Percentiles rank a stretch among this genome's conserved stretches.
Evolutionary conservation across 2,797 vertebrate species (phyloP).

Genomic region (Dicrostonyx torquatus): DNA sequence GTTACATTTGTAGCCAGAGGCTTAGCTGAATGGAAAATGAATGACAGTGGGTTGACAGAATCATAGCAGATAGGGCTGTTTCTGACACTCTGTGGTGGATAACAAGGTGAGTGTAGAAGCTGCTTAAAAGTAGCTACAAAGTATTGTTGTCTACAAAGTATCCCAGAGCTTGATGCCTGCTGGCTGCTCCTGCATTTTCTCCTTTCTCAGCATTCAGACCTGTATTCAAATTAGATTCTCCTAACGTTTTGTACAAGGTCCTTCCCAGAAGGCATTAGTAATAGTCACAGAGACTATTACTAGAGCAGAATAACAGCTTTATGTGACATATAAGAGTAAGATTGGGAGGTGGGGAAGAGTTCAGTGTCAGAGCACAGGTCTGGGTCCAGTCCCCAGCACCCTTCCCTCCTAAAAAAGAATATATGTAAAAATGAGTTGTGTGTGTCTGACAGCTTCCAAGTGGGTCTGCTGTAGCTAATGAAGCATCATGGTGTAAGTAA

Average conservation of each 20-base stretch:
- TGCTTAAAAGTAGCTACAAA: constrained; percentile 15
- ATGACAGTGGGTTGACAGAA: neutral
- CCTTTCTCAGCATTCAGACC: neutral
- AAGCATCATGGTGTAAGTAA: neutral
- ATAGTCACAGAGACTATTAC: neutral
- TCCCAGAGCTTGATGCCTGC: neutral
- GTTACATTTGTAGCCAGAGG: neutral
- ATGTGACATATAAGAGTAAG: constrained; percentile 41
- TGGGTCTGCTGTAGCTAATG: neutral
- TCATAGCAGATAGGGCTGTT: neutral
- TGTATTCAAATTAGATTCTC: constrained; percentile 46
- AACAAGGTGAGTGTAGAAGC: neutral
- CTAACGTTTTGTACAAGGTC: constrained; percentile 7
- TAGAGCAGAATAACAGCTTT: constrained; percentile 14
- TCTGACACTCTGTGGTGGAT: neutral
- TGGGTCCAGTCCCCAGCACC: neutral
- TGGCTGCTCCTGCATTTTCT: neutral
- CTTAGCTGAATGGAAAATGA: neutral
- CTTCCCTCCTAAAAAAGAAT: too few species aligned
- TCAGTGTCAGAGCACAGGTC: neutral
- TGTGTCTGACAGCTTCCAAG: constrained; percentile 31
- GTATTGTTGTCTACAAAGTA: neutral
- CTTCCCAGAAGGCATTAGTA: constrained; percentile 24
- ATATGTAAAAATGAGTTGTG: neutral
- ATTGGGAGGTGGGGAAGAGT: neutral